These are phyloP conservation scores for Lysiphlebus fabarum DNA, from an alignment of 1,140 invertebrate genomes.

Conservation along the genomic window DNA sequence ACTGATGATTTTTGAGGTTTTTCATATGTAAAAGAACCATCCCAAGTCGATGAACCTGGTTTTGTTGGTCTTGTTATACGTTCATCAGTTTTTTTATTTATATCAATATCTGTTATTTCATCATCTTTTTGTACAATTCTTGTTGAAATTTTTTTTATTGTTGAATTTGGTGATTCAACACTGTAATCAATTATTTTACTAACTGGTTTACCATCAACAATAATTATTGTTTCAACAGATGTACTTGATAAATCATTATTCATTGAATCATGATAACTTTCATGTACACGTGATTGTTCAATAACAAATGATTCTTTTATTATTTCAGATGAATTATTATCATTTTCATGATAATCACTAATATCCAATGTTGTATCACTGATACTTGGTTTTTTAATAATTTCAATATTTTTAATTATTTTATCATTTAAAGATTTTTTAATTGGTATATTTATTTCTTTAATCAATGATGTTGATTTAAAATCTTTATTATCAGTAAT, in stretches of 20 bases:
- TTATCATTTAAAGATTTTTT: neutral
- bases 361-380: conserved; percentile 29
- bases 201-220: conserved; percentile 38
- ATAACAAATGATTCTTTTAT: conserved; percentile 29
- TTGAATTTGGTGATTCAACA: neutral
- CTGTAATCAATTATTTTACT: conserved; percentile 15
- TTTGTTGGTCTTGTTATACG: conserved; percentile 6
- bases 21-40: conserved; percentile 26
- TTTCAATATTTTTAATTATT: too few species aligned
- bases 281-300: conserved; percentile 31
- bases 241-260: conserved; percentile 35
- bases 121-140: neutral
- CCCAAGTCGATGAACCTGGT: conserved; percentile 28
- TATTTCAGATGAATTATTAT: conserved; percentile 31
- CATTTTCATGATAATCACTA: conserved; percentile 25
- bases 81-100: conserved; percentile 4
- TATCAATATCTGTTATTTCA: neutral
- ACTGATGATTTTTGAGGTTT: conserved; percentile 12
- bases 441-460: neutral
- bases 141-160: neutral
- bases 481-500: conserved; percentile 32
- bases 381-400: conserved; percentile 23
- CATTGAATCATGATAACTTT: conserved; percentile 35
- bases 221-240: conserved; percentile 39
- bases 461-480: conserved; percentile 19